Percentiles rank a stretch among this genome's conserved stretches.
Conservation (phyloP, 2,797 vertebrate genomes). For the Pitangus sulphuratus region DNA sequence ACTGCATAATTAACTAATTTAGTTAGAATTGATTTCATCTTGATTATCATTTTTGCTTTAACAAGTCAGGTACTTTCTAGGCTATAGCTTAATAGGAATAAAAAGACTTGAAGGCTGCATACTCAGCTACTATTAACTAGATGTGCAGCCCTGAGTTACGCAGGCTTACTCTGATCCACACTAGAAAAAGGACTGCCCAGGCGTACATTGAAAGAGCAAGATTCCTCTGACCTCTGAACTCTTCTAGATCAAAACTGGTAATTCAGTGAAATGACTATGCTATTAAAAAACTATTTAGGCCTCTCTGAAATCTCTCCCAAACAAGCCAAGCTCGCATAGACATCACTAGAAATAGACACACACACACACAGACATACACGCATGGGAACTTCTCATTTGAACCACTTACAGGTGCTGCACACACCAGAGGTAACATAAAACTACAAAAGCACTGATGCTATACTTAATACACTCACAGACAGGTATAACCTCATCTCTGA, state of each 20-base stretch:
- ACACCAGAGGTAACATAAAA: background rate
- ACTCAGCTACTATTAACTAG: background rate
- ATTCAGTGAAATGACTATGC: background rate
- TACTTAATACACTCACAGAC: background rate
- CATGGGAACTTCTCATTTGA: background rate
- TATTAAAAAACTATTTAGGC: background rate
- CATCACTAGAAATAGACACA: background rate
- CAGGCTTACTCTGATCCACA: background rate
- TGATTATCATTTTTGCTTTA: conserved; percentile 34
- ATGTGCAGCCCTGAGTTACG: background rate
- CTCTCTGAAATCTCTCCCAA: background rate
- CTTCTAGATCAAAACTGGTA: background rate
- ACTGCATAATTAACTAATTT: conserved; percentile 54
- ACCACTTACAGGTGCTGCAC: background rate
- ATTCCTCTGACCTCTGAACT: background rate
- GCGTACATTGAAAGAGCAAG: background rate
- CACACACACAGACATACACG: background rate
- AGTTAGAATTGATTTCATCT: conserved; percentile 15
- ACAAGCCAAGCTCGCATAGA: background rate
- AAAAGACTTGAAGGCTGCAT: background rate
- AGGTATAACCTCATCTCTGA: background rate
- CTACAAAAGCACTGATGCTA: background rate
- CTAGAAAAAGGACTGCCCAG: background rate
- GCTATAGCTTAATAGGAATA: background rate
- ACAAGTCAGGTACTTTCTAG: conserved; percentile 27